Percentiles rank a stretch among this genome's conserved stretches.
These are phyloP conservation scores for Drosophila incognita DNA, from an alignment of 2,888 invertebrate genomes.

Conservation along the genomic window DNA sequence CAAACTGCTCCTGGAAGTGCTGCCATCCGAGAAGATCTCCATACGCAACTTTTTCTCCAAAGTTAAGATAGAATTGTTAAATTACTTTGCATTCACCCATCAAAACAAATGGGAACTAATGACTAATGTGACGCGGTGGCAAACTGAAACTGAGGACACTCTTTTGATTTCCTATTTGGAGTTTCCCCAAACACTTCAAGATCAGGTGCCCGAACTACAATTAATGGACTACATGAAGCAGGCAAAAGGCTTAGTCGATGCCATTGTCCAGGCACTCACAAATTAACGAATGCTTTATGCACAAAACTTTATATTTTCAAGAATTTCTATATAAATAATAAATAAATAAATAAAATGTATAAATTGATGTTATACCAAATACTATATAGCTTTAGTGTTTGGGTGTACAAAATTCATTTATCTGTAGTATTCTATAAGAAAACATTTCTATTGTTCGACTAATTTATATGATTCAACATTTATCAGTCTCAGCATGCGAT, in stretches of 20 bases:
- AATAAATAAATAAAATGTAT: neutral
- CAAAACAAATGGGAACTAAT: slow-evolving; percentile 41
- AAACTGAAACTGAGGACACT: slow-evolving; percentile 38
- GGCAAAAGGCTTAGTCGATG: slow-evolving; percentile 27
- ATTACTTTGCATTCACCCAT: slow-evolving; percentile 35
- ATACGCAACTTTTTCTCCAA: slow-evolving; percentile 55
- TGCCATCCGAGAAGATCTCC: slow-evolving; percentile 57
- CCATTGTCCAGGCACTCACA: slow-evolving; percentile 10
- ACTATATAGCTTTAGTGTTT: neutral
- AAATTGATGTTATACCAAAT: neutral
- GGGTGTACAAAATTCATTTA: slow-evolving; percentile 2
- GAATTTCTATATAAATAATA: neutral
- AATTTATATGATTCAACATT: slow-evolving; percentile 40
- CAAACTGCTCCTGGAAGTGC: slow-evolving; percentile 37
- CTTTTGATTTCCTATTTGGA: slow-evolving; percentile 43
- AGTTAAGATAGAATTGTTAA: slow-evolving; percentile 18
- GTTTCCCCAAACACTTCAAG: slow-evolving; percentile 46
- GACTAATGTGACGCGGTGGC: slow-evolving; percentile 44
- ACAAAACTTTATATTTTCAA: neutral
- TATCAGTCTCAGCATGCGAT: slow-evolving; percentile 35
- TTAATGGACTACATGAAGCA: slow-evolving; percentile 57
- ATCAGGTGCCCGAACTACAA: slow-evolving; percentile 51
- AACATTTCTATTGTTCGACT: slow-evolving; percentile 35
- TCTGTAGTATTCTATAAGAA: neutral
- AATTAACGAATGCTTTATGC: neutral